Evolutionary conservation across 2,888 invertebrate genomes (phyloP).

Genomic region (Crepidodera aurea): DNA sequence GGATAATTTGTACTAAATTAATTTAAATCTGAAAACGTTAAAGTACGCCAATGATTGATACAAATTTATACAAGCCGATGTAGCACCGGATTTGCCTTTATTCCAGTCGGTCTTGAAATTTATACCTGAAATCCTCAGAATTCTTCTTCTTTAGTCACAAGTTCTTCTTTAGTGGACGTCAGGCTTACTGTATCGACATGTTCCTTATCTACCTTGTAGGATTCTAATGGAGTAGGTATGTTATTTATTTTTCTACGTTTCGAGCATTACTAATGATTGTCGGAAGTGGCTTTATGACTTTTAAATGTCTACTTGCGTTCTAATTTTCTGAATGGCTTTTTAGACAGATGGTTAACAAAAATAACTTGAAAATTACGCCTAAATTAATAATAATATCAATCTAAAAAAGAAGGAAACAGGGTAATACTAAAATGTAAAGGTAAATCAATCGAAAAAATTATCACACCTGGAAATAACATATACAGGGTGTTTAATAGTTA

Average conservation of each 20-base stretch:
- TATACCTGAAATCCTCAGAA: constrained; percentile 21
- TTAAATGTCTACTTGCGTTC: constrained; percentile 48
- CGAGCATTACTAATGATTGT: constrained; percentile 54
- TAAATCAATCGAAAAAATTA: too few species aligned
- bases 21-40: too few species aligned
- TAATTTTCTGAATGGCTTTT: too few species aligned
- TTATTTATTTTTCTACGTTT: constrained; percentile 60
- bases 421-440: too few species aligned
- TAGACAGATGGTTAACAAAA: too few species aligned
- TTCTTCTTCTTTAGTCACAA: constrained; percentile 20
- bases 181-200: constrained; percentile 62
- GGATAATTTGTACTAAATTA: too few species aligned
- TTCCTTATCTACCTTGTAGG: constrained; percentile 60
- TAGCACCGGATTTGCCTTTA: constrained; percentile 58
- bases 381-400: too few species aligned
- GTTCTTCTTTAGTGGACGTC: constrained; percentile 42
- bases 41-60: constrained; percentile 48
- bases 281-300: constrained; percentile 55
- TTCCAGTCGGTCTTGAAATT: constrained; percentile 49
- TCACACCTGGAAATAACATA: too few species aligned
- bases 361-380: too few species aligned
- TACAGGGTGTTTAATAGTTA: too few species aligned
- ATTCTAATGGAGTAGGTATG: constrained; percentile 61
- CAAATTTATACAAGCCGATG: constrained; percentile 62
- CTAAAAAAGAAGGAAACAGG: too few species aligned